These are phyloP conservation scores for Athalia circularis DNA, from an alignment of 2,888 invertebrate species.

Conservation along the genomic window DNA sequence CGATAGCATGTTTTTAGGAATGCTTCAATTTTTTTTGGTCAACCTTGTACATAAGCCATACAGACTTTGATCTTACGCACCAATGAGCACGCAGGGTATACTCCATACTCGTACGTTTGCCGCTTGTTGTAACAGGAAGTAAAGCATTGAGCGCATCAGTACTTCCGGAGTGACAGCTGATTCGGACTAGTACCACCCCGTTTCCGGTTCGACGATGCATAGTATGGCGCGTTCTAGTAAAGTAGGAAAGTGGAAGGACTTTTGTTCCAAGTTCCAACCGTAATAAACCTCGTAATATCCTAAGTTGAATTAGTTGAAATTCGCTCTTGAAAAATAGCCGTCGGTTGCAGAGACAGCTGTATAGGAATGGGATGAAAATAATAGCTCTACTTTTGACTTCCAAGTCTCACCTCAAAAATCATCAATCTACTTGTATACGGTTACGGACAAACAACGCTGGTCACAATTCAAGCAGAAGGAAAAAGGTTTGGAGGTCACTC, in stretches of 20 bases:
- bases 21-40: not conserved
- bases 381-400: too few relatives aligned
- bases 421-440: too few relatives aligned
- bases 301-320: not conserved
- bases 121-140: conserved; percentile 61
- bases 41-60: not conserved
- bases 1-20: too few relatives aligned
- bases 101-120: conserved; percentile 12
- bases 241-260: conserved; percentile 7
- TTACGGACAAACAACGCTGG: too few relatives aligned
- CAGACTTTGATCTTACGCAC: conserved; percentile 33
- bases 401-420: too few relatives aligned
- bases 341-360: too few relatives aligned
- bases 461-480: too few relatives aligned
- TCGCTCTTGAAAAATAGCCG: too few relatives aligned
- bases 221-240: conserved; percentile 4
- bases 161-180: conserved; percentile 63
- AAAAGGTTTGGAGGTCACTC: too few relatives aligned
- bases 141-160: conserved; percentile 64
- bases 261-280: not conserved
- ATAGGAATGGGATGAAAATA: too few relatives aligned
- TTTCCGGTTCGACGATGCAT: conserved; percentile 61
- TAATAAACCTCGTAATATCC: not conserved
- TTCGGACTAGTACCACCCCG: conserved; percentile 38
- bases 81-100: conserved; percentile 6